Conservation (phyloP, 2,888 invertebrate genomes). For the Zeuzera pyrina region DNA sequence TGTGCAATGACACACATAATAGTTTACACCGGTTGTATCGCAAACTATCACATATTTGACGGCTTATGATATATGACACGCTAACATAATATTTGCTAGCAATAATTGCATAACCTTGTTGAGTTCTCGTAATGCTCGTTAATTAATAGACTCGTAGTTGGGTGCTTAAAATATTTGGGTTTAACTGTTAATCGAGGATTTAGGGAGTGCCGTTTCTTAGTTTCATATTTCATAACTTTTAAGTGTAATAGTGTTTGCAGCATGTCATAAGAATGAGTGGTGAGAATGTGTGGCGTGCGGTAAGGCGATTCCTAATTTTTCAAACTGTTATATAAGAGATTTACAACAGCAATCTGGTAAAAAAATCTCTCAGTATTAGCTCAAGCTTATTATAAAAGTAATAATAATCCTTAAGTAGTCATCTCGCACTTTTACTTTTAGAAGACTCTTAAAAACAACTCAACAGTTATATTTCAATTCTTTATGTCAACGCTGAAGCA, state of each 20-base stretch:
- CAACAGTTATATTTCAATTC: slow-evolving; percentile 36
- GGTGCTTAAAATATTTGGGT: slow-evolving; percentile 6
- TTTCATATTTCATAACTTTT: not conserved
- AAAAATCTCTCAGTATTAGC: too few species aligned
- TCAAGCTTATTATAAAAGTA: too few species aligned
- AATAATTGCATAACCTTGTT: slow-evolving; percentile 25
- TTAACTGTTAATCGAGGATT: not conserved
- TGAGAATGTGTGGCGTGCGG: not conserved
- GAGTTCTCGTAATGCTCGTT: slow-evolving; percentile 29
- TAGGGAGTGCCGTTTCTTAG: not conserved
- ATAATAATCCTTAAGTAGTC: too few species aligned
- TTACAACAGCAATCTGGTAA: too few species aligned
- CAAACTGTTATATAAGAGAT: not conserved
- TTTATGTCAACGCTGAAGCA: slow-evolving; percentile 29
- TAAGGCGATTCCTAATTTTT: not conserved
- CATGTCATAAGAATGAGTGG: not conserved
- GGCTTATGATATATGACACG: slow-evolving; percentile 17
- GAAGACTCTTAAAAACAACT: not conserved
- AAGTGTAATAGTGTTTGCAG: not conserved
- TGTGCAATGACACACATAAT: slow-evolving; percentile 31
- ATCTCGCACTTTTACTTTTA: too few species aligned
- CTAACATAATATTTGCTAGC: slow-evolving; percentile 6
- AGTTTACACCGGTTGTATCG: slow-evolving; percentile 21
- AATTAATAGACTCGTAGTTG: slow-evolving; percentile 32
- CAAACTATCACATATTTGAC: slow-evolving; percentile 27